Evolutionary conservation across 2,113 vertebrate genomes (phyloP), one percentile per base, ranked within the genome.

Genomic region (Notothenia rossii): DNA sequence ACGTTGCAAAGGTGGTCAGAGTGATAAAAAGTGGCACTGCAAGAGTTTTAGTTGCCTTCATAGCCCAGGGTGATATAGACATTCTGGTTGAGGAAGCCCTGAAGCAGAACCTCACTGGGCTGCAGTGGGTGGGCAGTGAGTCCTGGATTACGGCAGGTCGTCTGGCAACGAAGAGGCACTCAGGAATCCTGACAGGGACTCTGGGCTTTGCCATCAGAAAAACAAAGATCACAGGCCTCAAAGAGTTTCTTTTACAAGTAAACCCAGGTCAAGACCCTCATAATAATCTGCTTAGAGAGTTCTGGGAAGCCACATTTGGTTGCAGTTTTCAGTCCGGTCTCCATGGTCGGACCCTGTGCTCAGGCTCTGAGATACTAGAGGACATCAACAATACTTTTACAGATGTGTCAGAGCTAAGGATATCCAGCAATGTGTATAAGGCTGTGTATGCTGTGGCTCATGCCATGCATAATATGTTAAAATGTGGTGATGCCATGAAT

Each of bases 61-160:
- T 94, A 5, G 88, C 92, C 7, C 89, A 93, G 50, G 74, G 77
- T 5, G 94, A 95, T 61, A 94, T 95, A 90, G 64, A 93, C 3
- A 60, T 94, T 25, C 77, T 95, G 29, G 84, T 95, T 17, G 90
- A 95, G 3, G 94, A 95, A 75, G 82, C 91, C 53, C 45, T 94
- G 18, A 88, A 58, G 1, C 95, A 95, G 81, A 95, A 95, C 70
- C 20, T 95, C 45, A 94, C 89, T 2, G 92, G 90, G 22, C 64
- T 94, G 53, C 94, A 95, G 82, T 96, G 95, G 94, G 86, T 95
- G 9, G 95, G 94, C 60, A 95, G 92, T 86, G 94, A 95, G 72
- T 94, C 94, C 55, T 96, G 95, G 95, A 95, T 95, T 45, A 95
- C 94, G 51, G 88, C 88, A 15, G 70, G 85, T 68, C 75, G 93